phyloP scores from a whole-genome alignment of 2,113 vertebrate species.

The Numenius arquata region DNA sequence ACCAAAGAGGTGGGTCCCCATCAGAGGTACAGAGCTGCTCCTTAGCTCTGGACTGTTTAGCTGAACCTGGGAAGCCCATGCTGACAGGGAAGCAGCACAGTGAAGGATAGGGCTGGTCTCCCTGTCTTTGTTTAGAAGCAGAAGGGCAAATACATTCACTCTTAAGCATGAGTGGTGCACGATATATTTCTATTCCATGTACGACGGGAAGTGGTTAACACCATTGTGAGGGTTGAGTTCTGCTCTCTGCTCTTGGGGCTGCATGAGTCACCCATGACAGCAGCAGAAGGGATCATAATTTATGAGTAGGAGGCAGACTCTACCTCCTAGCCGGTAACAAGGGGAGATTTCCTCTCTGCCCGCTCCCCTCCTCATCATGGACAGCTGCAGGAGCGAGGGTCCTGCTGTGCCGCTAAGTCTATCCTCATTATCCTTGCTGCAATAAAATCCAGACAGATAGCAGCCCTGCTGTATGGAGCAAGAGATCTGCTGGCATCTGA shows the following conservation, averaged over 20 bases:
- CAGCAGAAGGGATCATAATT: neutral
- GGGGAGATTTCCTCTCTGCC: neutral
- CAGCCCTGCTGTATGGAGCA: neutral
- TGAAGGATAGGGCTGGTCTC: neutral
- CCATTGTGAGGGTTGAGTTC: neutral
- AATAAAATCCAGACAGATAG: neutral
- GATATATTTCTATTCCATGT: neutral
- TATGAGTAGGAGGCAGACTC: neutral
- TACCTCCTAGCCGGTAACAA: fast-evolving
- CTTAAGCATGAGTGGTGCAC: neutral
- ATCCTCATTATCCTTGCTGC: neutral
- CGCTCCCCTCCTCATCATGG: neutral
- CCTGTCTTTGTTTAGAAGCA: neutral
- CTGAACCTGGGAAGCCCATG: neutral
- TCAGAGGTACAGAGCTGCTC: neutral
- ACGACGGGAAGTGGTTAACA: neutral
- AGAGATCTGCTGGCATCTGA: neutral
- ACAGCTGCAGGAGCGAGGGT: neutral
- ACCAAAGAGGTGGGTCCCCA: neutral
- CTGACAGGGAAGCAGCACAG: neutral
- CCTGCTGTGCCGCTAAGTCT: neutral
- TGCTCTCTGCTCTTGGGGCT: neutral
- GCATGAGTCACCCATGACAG: neutral
- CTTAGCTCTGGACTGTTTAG: neutral
- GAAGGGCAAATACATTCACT: neutral